These are phyloP conservation scores for Nomada goodeniana DNA, from an alignment of 2,888 invertebrate species.

Conservation along the genomic window DNA sequence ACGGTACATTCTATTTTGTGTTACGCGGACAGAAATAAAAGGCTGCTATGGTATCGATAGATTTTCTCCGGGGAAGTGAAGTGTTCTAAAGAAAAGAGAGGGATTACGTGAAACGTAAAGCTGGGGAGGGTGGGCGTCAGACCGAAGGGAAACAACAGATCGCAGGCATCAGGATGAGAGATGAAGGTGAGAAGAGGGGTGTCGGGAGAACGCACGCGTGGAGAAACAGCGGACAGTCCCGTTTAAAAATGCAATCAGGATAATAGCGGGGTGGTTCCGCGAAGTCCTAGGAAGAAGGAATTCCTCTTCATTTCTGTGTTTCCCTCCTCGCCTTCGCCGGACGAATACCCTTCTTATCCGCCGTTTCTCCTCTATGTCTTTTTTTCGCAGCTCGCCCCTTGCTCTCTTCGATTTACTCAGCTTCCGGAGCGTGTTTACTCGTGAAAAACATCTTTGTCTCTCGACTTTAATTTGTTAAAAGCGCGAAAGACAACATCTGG, in stretches of 20 bases:
- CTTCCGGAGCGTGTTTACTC: conserved; percentile 51
- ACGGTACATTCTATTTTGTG: conserved; percentile 11
- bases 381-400: conserved; percentile 10
- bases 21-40: conserved; percentile 33
- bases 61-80: conserved; percentile 4
- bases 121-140: conserved; percentile 43
- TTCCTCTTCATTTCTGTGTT: conserved; percentile 49
- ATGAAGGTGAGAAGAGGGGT: conserved; percentile 32
- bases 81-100: conserved; percentile 15
- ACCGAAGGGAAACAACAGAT: conserved; percentile 46
- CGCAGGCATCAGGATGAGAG: conserved; percentile 39
- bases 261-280: conserved; percentile 75
- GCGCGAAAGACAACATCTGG: conserved; percentile 69
- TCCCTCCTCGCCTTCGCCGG: conserved; percentile 36
- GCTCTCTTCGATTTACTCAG: conserved; percentile 40
- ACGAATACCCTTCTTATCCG: neutral
- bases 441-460: conserved; percentile 68
- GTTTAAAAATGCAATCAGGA: conserved; percentile 79
- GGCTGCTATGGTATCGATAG: conserved; percentile 8
- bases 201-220: neutral
- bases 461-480: conserved; percentile 81
- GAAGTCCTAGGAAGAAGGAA: conserved; percentile 60
- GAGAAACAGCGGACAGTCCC: conserved; percentile 57
- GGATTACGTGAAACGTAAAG: conserved; percentile 47
- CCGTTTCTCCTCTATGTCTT: conserved; percentile 34